Percentiles rank a stretch among this genome's conserved stretches.
phyloP scores from a whole-genome alignment of 2,113 vertebrate species.

The Psilopogon haemacephalus region DNA sequence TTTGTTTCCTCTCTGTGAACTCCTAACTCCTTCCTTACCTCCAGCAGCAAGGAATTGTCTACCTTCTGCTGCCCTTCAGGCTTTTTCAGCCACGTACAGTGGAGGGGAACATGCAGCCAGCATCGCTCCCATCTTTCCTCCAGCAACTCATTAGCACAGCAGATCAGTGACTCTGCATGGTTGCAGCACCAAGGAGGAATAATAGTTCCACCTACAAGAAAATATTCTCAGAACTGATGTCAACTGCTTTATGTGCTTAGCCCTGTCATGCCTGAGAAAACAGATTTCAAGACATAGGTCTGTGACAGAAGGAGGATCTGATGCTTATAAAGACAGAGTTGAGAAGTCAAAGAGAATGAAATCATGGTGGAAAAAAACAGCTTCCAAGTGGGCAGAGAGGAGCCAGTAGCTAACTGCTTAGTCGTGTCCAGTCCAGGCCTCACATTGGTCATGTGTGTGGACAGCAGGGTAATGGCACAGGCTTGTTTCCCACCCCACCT shows the following conservation, averaged over 20 bases:
- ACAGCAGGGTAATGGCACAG: accelerated
- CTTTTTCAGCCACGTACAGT: not conserved
- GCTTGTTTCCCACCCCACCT: accelerated
- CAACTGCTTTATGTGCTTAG: not conserved
- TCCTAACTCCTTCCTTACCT: not conserved
- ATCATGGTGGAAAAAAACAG: not conserved
- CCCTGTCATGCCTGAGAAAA: not conserved
- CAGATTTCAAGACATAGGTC: not conserved
- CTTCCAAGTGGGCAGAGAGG: not conserved
- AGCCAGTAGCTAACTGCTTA: not conserved
- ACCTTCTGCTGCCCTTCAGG: not conserved
- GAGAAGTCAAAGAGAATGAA: not conserved
- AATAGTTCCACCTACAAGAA: constrained; percentile 55
- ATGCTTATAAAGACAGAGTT: not conserved
- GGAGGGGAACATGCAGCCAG: not conserved
- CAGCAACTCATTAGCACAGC: not conserved
- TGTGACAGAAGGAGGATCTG: not conserved
- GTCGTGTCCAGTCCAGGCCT: not conserved
- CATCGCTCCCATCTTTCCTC: constrained; percentile 19
- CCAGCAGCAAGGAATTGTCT: not conserved
- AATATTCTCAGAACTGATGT: constrained; percentile 61
- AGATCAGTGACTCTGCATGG: not conserved
- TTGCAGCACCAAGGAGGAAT: not conserved
- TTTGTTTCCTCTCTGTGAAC: not conserved
- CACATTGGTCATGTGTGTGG: accelerated